Evolutionary conservation across 1,140 invertebrate species (phyloP).

Genomic region (Drosophila azteca): DNA sequence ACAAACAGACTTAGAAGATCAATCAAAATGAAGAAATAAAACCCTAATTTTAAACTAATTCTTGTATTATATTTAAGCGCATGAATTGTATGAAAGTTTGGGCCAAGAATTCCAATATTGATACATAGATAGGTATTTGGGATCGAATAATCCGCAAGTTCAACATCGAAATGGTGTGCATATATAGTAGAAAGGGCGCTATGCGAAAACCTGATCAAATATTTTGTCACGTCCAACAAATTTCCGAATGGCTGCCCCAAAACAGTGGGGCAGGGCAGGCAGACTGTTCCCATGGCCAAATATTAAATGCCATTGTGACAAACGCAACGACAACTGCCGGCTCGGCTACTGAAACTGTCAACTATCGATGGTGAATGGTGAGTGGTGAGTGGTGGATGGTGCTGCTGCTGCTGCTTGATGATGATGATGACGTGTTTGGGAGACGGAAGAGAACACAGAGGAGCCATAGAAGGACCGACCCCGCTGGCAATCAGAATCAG

Average conservation of each 20-base stretch:
- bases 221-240: conserved; percentile 64
- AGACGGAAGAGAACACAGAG: background rate
- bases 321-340: conserved; percentile 58
- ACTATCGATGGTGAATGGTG: conserved; percentile 50
- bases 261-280: background rate
- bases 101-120: background rate
- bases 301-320: conserved; percentile 80
- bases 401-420: conserved; percentile 5
- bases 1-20: too few species aligned
- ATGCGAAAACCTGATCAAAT: conserved; percentile 55
- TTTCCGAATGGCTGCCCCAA: conserved; percentile 32
- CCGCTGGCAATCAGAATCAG: conserved; percentile 62
- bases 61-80: background rate
- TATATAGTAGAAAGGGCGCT: background rate
- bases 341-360: conserved; percentile 74
- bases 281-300: conserved; percentile 56
- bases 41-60: too few species aligned
- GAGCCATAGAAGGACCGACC: conserved; percentile 7
- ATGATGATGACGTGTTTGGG: conserved; percentile 49
- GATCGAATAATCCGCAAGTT: conserved; percentile 14
- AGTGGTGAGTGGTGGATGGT: too few species aligned
- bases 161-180: conserved; percentile 2
- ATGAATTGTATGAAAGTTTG: background rate
- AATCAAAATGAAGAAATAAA: too few species aligned
- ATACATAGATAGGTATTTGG: background rate